phyloP scores from a whole-genome alignment of 2,888 invertebrate genomes.

The Campoletis raptor region DNA sequence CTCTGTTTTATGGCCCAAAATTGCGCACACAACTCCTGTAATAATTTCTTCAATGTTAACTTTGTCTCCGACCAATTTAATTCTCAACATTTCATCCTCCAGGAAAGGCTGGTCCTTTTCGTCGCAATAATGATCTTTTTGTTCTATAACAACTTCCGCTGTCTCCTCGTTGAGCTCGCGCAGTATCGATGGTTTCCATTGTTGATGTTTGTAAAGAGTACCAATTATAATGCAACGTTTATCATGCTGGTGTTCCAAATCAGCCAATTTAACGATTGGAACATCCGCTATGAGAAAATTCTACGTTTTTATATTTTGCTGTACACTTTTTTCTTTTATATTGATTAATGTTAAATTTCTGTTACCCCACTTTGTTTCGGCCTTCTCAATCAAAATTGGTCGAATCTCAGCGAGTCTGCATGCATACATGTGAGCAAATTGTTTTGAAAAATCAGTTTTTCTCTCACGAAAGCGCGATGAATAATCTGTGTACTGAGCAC shows the following conservation, averaged over 20 bases:
- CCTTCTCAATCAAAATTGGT: constrained; percentile 87
- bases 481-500: constrained; percentile 72
- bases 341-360: neutral
- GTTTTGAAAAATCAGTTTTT: constrained; percentile 85
- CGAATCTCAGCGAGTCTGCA: constrained; percentile 91
- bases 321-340: neutral
- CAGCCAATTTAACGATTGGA: constrained; percentile 87
- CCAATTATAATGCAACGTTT: constrained; percentile 93
- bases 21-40: constrained; percentile 94
- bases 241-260: constrained; percentile 91
- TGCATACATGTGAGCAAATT: constrained; percentile 95
- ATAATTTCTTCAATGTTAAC: constrained; percentile 89
- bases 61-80: constrained; percentile 90
- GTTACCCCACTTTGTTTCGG: constrained; percentile 89
- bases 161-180: constrained; percentile 96
- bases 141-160: constrained; percentile 92
- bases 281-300: constrained; percentile 68
- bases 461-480: constrained; percentile 71
- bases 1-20: constrained; percentile 87
- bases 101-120: constrained; percentile 93
- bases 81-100: constrained; percentile 97
- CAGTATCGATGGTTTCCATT: constrained; percentile 96
- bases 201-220: constrained; percentile 96
- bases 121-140: constrained; percentile 90
- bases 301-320: constrained; percentile 4